These are phyloP conservation scores for Mesocricetus auratus DNA, from an alignment of 2,113 vertebrate species.

Conservation along the genomic window DNA sequence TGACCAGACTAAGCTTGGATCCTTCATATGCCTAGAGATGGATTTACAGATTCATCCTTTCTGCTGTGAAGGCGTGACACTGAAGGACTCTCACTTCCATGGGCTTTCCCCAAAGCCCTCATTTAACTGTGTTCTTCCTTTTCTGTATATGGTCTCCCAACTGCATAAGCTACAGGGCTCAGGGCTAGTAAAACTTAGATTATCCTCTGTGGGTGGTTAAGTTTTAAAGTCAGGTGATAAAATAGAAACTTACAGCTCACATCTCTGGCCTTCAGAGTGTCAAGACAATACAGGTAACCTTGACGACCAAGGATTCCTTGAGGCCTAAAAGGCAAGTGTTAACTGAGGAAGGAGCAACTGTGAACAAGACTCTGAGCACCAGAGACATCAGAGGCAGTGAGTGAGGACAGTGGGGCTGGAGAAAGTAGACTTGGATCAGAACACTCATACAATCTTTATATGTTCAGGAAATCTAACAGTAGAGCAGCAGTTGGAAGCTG, in stretches of 20 bases:
- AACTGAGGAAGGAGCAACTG: neutral
- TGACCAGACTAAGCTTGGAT: neutral
- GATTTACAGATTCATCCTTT: no score
- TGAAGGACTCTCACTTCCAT: neutral
- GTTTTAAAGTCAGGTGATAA: constrained; percentile 11
- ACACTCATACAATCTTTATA: rapidly evolving
- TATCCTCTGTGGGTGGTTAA: neutral
- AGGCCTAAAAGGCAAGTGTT: neutral
- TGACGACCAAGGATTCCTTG: neutral
- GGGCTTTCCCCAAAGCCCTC: neutral
- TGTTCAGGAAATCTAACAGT: neutral
- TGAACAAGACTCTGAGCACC: neutral
- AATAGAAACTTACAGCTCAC: neutral
- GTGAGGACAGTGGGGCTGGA: no score
- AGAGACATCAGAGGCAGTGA: neutral
- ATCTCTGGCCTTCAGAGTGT: neutral
- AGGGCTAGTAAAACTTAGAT: neutral
- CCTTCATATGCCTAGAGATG: neutral
- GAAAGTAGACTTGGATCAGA: neutral
- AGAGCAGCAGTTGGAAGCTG: neutral
- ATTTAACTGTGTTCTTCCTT: neutral
- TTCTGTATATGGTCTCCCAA: neutral
- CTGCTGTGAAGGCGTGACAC: neutral
- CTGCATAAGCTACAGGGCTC: neutral
- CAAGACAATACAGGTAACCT: neutral